phyloP scores from a whole-genome alignment of 2,888 invertebrate genomes.

The Andrena flavipes region DNA sequence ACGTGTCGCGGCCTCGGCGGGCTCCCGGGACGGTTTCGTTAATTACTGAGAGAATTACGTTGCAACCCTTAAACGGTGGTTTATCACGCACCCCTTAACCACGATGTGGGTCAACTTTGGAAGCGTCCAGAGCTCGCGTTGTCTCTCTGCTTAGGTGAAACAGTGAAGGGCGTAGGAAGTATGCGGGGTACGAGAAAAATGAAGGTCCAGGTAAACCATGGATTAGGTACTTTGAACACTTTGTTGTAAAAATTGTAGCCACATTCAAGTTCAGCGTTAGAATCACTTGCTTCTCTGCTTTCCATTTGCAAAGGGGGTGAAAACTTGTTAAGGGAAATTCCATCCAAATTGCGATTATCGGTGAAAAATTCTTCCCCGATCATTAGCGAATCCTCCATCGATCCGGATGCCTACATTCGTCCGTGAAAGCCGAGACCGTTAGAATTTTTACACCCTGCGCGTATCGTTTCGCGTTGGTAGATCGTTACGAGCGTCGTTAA shows the following conservation, averaged over 20 bases:
- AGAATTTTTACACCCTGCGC: background rate
- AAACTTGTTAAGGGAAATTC: background rate
- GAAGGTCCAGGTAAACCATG: background rate
- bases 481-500: conserved; percentile 30
- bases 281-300: too few relatives aligned
- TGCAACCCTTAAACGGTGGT: conserved; percentile 34
- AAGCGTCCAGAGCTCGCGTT: background rate
- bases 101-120: conserved; percentile 33
- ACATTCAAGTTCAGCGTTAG: too few relatives aligned
- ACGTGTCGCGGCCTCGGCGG: conserved; percentile 21
- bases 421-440: background rate
- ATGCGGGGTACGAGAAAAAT: background rate
- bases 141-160: background rate
- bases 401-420: background rate
- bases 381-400: background rate
- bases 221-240: too few relatives aligned
- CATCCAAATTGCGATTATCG: background rate
- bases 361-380: background rate
- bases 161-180: background rate
- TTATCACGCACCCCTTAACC: conserved; percentile 44
- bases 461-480: background rate
- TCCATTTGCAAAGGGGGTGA: background rate
- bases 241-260: too few relatives aligned
- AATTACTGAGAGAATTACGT: conserved; percentile 42
- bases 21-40: conserved; percentile 34